Evolutionary conservation across 2,888 invertebrate species (phyloP), one percentile per base, ranked within the genome.

Genomic region (Agrypnus murinus): DNA sequence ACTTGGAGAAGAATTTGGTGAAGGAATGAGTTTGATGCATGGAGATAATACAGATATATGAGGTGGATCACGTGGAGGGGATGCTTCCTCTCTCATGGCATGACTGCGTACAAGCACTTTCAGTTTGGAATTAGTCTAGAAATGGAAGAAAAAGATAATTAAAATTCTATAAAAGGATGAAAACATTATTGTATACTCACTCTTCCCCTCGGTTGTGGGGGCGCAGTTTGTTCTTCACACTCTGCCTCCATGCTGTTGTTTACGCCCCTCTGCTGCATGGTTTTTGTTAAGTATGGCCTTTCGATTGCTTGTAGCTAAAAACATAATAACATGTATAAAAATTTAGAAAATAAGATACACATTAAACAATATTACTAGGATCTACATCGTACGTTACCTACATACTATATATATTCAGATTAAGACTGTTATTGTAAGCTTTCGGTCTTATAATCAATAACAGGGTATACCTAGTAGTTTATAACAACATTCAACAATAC

Each of bases 61-160:
- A 78, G 15, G 86, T 83, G 87, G 87, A 77, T 87, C 87, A 63
- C 88, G 84, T 17, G 88, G 88, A 38, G 88, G 88, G 55, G 88
- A 88, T 50, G 93, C 90, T 74, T 95, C 92, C 85, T 96, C 96
- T 82, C 95, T 91, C 88, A 96, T 93, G 74, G 96, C 97, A 87
- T 95, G 94, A 82, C 96, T 95, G 80, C 97, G 90, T 69, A 95
- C 94, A 79, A 96, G 89, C 83, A 94, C 90, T 87, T 95, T 95
- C 74, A 93, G 89, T 88, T 95, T 95, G 84, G 92, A 90, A 81
- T 89, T 90, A 73, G 88, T 87, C 91, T 91, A 84, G 6, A 85
- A 85, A 34, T 46, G 4, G 36, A 12, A 32, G 32, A 32, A 53
- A 32, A 63, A 32, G 5, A 63, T 9, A 17, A 46, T 50, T 19